Conservation (phyloP, 2,797 vertebrate species). For the Oreochromis mossambicus region DNA sequence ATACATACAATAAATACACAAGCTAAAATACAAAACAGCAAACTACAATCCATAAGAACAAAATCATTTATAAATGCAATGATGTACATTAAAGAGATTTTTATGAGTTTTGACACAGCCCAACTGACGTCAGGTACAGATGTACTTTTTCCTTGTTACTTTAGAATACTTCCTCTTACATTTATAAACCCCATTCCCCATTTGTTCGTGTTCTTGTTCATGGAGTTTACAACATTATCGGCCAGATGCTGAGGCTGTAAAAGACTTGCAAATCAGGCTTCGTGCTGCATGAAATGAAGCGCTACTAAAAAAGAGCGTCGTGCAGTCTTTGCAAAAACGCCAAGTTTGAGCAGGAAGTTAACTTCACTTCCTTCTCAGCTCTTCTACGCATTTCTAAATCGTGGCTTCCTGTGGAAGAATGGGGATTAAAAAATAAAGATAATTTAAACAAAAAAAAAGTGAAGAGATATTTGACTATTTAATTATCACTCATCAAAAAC, state of each 20-base stretch:
- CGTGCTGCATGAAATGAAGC: neutral
- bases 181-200: neutral
- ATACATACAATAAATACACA: neutral
- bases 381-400: neutral
- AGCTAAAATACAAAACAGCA: neutral
- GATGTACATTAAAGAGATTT: neutral
- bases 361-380: neutral
- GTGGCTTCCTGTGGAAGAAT: neutral
- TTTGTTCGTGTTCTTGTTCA: neutral
- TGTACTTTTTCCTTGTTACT: neutral
- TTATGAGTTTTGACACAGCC: neutral
- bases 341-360: neutral
- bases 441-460: neutral
- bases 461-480: neutral
- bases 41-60: fast-evolving
- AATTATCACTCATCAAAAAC: neutral
- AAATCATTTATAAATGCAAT: neutral
- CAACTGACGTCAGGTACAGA: neutral
- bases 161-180: neutral
- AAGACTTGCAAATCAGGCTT: neutral
- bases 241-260: neutral
- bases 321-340: neutral
- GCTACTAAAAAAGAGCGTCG: neutral
- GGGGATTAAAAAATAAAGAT: neutral
- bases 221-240: neutral